These are phyloP conservation scores for Amphiprion percula DNA, from an alignment of 2,113 vertebrate genomes.

Conservation along the genomic window DNA sequence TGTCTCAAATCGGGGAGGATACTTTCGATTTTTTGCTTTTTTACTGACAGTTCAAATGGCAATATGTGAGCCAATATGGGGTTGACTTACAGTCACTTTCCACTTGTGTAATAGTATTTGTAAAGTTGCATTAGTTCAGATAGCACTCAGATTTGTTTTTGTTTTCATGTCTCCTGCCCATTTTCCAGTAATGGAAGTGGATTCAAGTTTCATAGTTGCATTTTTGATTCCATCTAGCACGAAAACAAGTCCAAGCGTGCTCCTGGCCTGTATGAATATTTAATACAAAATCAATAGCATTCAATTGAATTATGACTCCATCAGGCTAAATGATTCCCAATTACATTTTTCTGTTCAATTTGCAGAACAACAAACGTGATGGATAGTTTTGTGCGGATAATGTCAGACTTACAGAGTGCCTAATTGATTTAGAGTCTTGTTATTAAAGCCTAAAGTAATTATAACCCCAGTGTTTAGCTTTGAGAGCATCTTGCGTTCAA, in stretches of 20 bases:
- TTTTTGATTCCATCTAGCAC: slow-evolving; percentile 47
- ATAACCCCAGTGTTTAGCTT: slow-evolving; percentile 38
- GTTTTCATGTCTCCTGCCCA: slow-evolving; percentile 1
- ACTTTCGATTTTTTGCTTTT: slow-evolving; percentile 4
- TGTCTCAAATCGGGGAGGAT: slow-evolving; percentile 26
- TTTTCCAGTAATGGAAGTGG: slow-evolving; percentile 35
- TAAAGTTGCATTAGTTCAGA: slow-evolving; percentile 40
- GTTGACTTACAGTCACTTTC: slow-evolving; percentile 36
- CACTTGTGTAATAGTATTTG: slow-evolving; percentile 17
- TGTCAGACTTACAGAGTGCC: slow-evolving; percentile 60
- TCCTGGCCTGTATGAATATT: slow-evolving; percentile 56
- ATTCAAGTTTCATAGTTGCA: slow-evolving; percentile 50
- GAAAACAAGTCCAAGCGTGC: slow-evolving; percentile 34
- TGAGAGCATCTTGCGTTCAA: slow-evolving; percentile 37
- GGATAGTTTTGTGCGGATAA: slow-evolving; percentile 68
- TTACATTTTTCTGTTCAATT: slow-evolving; percentile 54
- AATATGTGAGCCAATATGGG: slow-evolving; percentile 55
- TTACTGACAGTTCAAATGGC: slow-evolving; percentile 71
- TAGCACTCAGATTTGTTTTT: slow-evolving; percentile 5
- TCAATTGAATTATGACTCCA: slow-evolving; percentile 76
- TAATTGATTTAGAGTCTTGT: slow-evolving; percentile 73
- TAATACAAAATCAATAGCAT: slow-evolving; percentile 73
- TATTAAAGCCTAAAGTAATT: slow-evolving; percentile 74
- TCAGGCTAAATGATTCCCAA: slow-evolving; percentile 68
- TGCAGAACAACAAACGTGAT: slow-evolving; percentile 61